Conservation (phyloP, 2,113 vertebrate genomes). For the Hippolais icterina region DNA sequence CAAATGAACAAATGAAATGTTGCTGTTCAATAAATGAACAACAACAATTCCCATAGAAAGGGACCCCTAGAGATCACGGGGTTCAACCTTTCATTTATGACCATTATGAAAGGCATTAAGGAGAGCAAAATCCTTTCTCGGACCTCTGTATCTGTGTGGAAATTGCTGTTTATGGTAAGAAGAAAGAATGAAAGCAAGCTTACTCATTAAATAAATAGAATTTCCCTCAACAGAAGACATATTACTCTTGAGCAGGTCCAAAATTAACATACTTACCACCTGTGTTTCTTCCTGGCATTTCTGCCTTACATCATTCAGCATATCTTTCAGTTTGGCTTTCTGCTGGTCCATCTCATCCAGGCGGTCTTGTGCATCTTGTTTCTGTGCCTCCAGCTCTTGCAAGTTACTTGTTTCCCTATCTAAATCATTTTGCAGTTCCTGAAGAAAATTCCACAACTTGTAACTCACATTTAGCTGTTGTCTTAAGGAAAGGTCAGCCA, state of each 20-base stretch:
- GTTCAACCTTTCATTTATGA: not conserved
- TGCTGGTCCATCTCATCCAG: constrained; percentile 98
- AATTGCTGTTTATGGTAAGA: not conserved
- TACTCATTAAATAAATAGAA: not conserved
- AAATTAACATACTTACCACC: constrained; percentile 79
- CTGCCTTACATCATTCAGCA: constrained; percentile 89
- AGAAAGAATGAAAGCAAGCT: fast-evolving
- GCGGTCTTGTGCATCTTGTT: constrained; percentile 93
- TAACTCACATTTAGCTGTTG: not conserved
- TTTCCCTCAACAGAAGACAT: not conserved
- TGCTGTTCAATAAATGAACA: not conserved
- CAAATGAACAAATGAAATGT: too few species aligned
- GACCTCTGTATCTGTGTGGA: not conserved
- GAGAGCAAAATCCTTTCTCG: not conserved
- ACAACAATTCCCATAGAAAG: not conserved
- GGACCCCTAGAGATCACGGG: not conserved
- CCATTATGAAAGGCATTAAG: not conserved
- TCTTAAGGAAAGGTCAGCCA: not conserved
- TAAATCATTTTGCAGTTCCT: constrained; percentile 95
- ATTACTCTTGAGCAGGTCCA: not conserved
- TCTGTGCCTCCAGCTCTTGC: constrained; percentile 94
- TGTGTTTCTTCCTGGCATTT: constrained; percentile 97
- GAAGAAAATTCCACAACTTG: not conserved
- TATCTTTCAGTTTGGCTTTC: constrained; percentile 93
- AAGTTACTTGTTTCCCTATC: constrained; percentile 88